Percentiles rank a stretch among this genome's conserved stretches.
These are phyloP conservation scores for Danaus plexippus DNA, from an alignment of 1,140 invertebrate species.

Conservation along the genomic window DNA sequence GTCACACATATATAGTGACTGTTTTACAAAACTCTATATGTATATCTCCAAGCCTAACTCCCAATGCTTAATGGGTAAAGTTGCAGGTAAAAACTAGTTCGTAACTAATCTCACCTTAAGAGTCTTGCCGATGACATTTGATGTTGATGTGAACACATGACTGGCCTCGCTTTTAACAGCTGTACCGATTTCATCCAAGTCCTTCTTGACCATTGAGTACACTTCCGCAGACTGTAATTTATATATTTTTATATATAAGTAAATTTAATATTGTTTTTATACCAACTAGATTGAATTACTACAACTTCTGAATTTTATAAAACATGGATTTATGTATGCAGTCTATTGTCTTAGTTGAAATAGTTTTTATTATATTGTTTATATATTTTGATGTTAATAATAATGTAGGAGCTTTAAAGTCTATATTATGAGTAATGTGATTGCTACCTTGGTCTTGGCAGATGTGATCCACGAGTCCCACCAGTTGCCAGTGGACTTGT, in stretches of 20 bases:
- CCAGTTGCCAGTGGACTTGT: slow-evolving; percentile 52
- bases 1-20: no score
- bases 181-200: slow-evolving; percentile 80
- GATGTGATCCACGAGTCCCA: slow-evolving; percentile 70
- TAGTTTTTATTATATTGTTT: no score
- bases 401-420: no score
- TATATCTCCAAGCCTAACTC: no score
- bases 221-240: slow-evolving; percentile 77
- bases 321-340: no score
- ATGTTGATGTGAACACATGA: slow-evolving; percentile 75
- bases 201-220: slow-evolving; percentile 82
- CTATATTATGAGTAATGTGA: not conserved
- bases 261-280: not conserved
- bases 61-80: no score
- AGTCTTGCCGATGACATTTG: slow-evolving; percentile 77
- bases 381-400: no score
- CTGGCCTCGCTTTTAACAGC: slow-evolving; percentile 80
- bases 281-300: no score
- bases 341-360: no score
- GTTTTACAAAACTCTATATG: no score
- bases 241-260: not conserved
- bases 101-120: slow-evolving; percentile 72
- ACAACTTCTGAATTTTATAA: no score
- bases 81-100: no score
- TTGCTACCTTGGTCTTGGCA: slow-evolving; percentile 63